Conservation (phyloP, 92 coral and sea anemone species). For the Micromussa lordhowensis region DNA sequence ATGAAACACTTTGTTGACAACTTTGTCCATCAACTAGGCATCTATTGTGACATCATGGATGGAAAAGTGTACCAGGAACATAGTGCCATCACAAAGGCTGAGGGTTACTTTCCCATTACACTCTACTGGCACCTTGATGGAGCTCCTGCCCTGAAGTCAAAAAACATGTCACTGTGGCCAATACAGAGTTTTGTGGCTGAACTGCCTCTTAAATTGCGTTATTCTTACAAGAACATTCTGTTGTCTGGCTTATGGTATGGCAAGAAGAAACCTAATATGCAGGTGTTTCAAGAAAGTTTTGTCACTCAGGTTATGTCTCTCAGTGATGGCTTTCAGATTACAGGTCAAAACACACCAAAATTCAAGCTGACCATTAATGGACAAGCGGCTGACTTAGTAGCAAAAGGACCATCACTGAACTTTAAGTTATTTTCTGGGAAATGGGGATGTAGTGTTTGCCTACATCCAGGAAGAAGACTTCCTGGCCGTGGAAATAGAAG, state of each 20-base stretch:
- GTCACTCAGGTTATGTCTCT: conserved; percentile 56
- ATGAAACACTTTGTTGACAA: conserved; percentile 52
- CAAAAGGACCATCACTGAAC: conserved; percentile 75
- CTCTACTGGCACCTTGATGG: conserved; percentile 84
- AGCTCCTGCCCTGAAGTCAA: conserved; percentile 76
- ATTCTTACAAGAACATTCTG: conserved; percentile 64
- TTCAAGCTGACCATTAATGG: conserved; percentile 64
- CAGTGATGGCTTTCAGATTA: conserved; percentile 50
- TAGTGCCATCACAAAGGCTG: conserved; percentile 26
- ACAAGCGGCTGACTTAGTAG: conserved; percentile 74
- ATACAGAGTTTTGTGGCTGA: conserved; percentile 77
- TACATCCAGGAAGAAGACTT: conserved; percentile 70
- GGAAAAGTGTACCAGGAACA: conserved; percentile 65
- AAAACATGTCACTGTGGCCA: conserved; percentile 72
- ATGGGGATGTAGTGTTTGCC: conserved; percentile 66
- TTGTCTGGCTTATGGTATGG: conserved; percentile 79
- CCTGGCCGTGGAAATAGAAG: conserved; percentile 69
- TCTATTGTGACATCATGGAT: conserved; percentile 67
- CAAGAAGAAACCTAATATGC: conserved; percentile 66
- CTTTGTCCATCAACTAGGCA: conserved; percentile 50
- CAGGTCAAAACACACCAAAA: conserved; percentile 32
- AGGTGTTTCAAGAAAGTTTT: conserved; percentile 55
- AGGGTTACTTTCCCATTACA: conserved; percentile 65
- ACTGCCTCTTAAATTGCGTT: conserved; percentile 51
- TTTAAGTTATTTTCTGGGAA: conserved; percentile 64